These are phyloP conservation scores for Philonicus albiceps DNA, from an alignment of 2,888 invertebrate genomes.

Conservation along the genomic window DNA sequence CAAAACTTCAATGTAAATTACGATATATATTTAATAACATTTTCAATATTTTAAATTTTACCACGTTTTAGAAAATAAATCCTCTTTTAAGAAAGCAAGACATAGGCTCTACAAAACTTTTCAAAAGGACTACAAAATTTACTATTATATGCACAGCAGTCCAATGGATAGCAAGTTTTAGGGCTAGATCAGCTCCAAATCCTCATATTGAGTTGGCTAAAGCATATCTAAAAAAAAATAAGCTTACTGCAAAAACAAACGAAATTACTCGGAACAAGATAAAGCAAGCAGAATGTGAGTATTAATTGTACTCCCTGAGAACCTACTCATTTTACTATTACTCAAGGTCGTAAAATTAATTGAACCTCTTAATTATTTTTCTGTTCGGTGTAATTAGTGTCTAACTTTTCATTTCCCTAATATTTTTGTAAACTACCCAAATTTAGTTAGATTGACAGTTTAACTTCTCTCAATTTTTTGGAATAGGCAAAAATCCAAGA, in stretches of 20 bases:
- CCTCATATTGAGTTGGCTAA: neutral
- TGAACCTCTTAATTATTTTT: too few species aligned
- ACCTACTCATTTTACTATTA: too few species aligned
- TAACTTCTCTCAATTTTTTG: too few species aligned
- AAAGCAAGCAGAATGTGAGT: slow-evolving; percentile 58
- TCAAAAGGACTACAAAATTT: slow-evolving; percentile 55
- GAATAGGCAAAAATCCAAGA: too few species aligned
- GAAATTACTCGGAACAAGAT: slow-evolving; percentile 54
- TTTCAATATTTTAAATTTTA: neutral
- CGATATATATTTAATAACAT: neutral
- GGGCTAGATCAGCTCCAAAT: slow-evolving; percentile 51
- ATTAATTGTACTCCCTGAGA: too few species aligned
- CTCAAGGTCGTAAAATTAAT: too few species aligned
- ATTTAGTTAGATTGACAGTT: too few species aligned
- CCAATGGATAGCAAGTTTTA: slow-evolving; percentile 57
- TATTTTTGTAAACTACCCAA: too few species aligned
- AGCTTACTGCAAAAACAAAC: slow-evolving; percentile 46
- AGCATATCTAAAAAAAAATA: slow-evolving; percentile 32
- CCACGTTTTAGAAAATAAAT: neutral
- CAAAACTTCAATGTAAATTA: neutral
- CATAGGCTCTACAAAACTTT: neutral
- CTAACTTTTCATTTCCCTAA: too few species aligned
- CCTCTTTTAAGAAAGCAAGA: neutral
- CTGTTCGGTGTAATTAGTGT: too few species aligned
- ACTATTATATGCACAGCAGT: slow-evolving; percentile 59